phyloP scores from a whole-genome alignment of 1,140 invertebrate genomes.

The Mesaphorura yosii region DNA sequence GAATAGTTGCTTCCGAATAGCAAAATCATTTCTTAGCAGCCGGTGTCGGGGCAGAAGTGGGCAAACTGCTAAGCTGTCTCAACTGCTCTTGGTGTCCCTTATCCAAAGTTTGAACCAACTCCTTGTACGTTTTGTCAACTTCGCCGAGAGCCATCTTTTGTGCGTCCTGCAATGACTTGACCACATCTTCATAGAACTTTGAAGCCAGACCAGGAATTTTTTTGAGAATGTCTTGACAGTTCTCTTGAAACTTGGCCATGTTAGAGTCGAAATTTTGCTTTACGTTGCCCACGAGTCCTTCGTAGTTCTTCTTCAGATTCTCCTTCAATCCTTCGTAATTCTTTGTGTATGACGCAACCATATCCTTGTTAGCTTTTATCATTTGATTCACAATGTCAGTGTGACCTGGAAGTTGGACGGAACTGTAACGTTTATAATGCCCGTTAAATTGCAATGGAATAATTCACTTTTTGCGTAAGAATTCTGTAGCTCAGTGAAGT shows the following conservation, averaged over 20 bases:
- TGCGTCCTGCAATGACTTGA: conserved; percentile 5
- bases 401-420: background rate
- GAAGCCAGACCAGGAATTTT: conserved; percentile 3
- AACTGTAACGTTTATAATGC: too few relatives aligned
- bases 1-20: too few relatives aligned
- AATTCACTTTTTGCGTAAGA: background rate
- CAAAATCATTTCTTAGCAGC: background rate
- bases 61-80: background rate
- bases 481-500: conserved; percentile 2
- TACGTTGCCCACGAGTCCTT: background rate
- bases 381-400: background rate
- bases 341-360: background rate
- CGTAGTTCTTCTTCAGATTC: conserved; percentile 8
- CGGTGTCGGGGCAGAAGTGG: background rate
- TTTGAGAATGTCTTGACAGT: background rate
- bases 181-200: conserved; percentile 5
- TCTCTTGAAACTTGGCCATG: conserved; percentile 1
- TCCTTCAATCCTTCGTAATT: conserved; percentile 5
- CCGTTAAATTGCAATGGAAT: background rate
- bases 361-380: background rate
- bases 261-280: conserved; percentile 7
- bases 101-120: conserved; percentile 1
- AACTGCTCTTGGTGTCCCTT: conserved; percentile 5
- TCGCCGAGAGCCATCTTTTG: background rate
- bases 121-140: conserved; percentile 6